Percentiles rank a stretch among this genome's conserved stretches.
Evolutionary conservation across 64 coral and sea anemone species (phyloP).

Genomic region (Orbicella faveolata): DNA sequence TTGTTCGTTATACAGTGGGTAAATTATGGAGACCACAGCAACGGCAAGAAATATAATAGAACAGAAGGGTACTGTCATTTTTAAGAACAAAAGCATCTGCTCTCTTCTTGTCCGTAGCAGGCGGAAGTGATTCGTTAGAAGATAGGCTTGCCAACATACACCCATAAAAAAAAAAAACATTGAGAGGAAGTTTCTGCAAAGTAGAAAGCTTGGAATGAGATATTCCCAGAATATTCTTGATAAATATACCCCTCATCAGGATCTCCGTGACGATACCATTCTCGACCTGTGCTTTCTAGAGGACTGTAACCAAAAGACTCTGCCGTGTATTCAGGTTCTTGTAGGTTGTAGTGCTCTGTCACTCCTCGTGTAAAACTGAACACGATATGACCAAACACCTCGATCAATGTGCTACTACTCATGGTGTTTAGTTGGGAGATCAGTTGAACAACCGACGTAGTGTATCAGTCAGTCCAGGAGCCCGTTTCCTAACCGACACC

Average conservation of each 20-base stretch:
- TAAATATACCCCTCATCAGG: neutral
- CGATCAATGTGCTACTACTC: neutral
- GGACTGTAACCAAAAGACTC: neutral
- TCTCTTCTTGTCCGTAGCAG: neutral
- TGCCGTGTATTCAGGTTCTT: neutral
- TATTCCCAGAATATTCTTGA: conserved; percentile 17
- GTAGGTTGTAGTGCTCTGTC: neutral
- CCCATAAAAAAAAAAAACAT: neutral
- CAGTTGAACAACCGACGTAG: too few relatives aligned
- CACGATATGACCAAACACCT: neutral
- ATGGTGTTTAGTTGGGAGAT: neutral
- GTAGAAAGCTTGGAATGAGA: neutral
- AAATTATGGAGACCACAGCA: neutral
- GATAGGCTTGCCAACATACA: neutral
- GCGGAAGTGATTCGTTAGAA: neutral
- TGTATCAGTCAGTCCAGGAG: too few relatives aligned
- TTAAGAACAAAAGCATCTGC: neutral
- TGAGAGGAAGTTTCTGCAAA: neutral
- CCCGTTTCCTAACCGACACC: too few relatives aligned
- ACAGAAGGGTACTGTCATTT: neutral
- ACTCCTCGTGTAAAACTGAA: neutral
- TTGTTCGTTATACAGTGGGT: neutral
- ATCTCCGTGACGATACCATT: neutral
- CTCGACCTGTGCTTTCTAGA: neutral
- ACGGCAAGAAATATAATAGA: neutral